Evolutionary conservation across 2,113 vertebrate species (phyloP).

Genomic region (Cepphus grylle): DNA sequence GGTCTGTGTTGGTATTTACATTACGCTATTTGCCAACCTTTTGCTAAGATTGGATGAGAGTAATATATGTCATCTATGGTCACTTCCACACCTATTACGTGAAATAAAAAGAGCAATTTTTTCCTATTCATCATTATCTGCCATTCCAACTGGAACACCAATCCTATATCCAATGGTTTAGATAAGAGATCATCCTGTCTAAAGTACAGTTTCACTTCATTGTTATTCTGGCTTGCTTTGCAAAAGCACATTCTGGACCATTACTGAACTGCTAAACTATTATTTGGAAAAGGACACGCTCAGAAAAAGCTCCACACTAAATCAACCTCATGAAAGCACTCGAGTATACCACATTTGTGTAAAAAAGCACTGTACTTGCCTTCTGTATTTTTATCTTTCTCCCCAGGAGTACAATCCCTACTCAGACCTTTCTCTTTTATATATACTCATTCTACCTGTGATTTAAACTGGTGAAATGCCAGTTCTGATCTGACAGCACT

Average conservation of each 20-base stretch:
- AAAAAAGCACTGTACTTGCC: neutral
- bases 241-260: slow-evolving; percentile 23
- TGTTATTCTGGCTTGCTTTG: neutral
- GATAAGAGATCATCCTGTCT: neutral
- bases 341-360: neutral
- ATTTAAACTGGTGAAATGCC: neutral
- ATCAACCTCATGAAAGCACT: neutral
- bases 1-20: neutral
- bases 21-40: neutral
- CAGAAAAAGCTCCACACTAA: neutral
- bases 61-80: neutral
- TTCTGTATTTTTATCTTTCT: neutral
- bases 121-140: neutral
- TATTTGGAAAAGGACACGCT: neutral
- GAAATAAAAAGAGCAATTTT: neutral
- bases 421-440: neutral
- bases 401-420: neutral
- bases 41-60: neutral
- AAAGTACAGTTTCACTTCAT: neutral
- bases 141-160: neutral
- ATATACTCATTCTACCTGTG: neutral
- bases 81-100: neutral
- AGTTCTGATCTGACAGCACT: neutral
- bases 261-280: neutral
- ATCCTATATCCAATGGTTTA: neutral